Evolutionary conservation across 2,797 vertebrate genomes (phyloP), one percentile per base, ranked within the genome.

Genomic region (Acipenser transmontanus): DNA sequence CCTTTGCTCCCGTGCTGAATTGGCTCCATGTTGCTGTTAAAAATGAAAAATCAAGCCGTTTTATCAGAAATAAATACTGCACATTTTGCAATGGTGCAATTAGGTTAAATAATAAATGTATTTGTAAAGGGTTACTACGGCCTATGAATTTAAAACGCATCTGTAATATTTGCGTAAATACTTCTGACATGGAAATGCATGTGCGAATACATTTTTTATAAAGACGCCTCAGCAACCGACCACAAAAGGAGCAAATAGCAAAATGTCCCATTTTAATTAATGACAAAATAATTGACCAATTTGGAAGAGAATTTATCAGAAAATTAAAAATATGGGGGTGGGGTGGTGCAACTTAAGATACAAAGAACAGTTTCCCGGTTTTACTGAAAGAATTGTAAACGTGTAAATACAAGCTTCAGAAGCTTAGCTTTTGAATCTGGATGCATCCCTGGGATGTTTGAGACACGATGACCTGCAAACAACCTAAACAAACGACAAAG

Each of bases 231-330:
- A 57, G 14, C 54, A 57, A 7, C 7, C 54, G 12, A 57, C 34
- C 34, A 34, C 34, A 11, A 13, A 57, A 57, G 54, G 12, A n/a
- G 54, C 54, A 57, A 57, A 57, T 57, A 57, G 54, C 54, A 13
- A 57, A 13, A 57, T 57, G 61, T 63, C 34, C n/a, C n/a, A 7
- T 5, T 57, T 57, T 57, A 57, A 57, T 57, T 57, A n/a, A 57
- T 13, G 54, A 57, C 54, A 57, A 13, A 57, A 57, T 57, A 57
- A 57, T 57, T 11, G 9, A 57, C 12, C 54, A 11, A n/a, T 57
- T 9, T 57, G 54, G 54, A 57, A 11, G 1, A 7, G 54, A 34
- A 34, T 34, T 34, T 1, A 17, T 17, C 17, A 17, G 17, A 17
- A 17, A 17, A 17, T 17, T 17, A 17, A 17, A 17, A 17, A 17